Evolutionary conservation across 2,888 invertebrate genomes (phyloP).

Genomic region (Dascillus cervinus): DNA sequence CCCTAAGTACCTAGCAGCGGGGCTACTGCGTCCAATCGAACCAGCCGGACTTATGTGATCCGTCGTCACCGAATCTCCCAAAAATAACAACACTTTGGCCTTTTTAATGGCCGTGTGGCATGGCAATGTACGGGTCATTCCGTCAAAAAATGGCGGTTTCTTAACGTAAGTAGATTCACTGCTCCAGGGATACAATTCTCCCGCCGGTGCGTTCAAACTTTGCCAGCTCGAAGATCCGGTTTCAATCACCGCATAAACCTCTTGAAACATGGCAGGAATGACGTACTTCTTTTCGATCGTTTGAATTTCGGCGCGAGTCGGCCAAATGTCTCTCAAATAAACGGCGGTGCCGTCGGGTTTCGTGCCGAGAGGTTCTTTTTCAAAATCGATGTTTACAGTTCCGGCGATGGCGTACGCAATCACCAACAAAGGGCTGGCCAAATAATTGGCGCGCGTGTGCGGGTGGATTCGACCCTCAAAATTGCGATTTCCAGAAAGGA

Average conservation of each 20-base stretch:
- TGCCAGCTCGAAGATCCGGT: constrained; percentile 84
- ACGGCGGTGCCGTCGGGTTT: constrained; percentile 65
- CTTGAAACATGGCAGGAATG: constrained; percentile 94
- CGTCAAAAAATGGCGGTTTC: constrained; percentile 89
- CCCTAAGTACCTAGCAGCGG: constrained; percentile 79
- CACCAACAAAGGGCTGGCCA: constrained; percentile 94
- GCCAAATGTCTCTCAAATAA: constrained; percentile 94
- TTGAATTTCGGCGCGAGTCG: constrained; percentile 82
- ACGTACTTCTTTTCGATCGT: constrained; percentile 80
- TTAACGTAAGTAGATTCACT: constrained; percentile 88
- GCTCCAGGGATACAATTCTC: constrained; percentile 90
- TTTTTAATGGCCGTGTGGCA: constrained; percentile 52
- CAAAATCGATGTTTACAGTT: constrained; percentile 90
- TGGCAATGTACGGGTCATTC: constrained; percentile 53
- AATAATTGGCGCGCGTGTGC: constrained; percentile 91
- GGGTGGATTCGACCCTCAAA: constrained; percentile 98
- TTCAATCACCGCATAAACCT: constrained; percentile 80
- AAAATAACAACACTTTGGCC: constrained; percentile 75
- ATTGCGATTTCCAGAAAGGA: constrained; percentile 94
- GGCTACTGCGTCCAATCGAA: constrained; percentile 89
- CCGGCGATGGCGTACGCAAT: constrained; percentile 98
- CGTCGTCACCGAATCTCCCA: constrained; percentile 96
- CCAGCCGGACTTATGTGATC: constrained; percentile 99
- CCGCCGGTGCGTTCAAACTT: constrained; percentile 65
- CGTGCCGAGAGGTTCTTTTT: constrained; percentile 68